A percentile compares a stretch with the other conserved stretches of the same genome.
Evolutionary conservation across 92 coral and sea anemone genomes (phyloP).

Genomic region (Blastomussa wellsi): DNA sequence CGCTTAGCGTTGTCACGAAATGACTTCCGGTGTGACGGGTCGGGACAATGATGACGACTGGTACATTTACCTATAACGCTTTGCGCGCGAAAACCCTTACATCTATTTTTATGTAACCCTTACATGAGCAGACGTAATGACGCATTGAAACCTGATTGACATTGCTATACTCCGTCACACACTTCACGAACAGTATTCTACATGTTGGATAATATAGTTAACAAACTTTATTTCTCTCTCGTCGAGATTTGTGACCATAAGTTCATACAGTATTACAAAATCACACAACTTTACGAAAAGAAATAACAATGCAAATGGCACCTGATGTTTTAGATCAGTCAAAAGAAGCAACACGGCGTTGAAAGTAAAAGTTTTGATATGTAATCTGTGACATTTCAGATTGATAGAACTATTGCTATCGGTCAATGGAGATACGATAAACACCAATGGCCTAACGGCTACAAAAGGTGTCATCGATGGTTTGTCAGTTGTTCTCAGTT

Average conservation of each 20-base stretch:
- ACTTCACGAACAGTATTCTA: too few species aligned
- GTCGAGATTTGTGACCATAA: background rate
- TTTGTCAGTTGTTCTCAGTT: slow-evolving; percentile 41
- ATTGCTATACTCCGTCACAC: background rate
- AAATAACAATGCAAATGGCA: too few species aligned
- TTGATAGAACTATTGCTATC: slow-evolving; percentile 50
- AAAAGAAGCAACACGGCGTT: background rate
- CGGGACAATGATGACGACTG: too few species aligned
- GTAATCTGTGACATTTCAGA: slow-evolving; percentile 19
- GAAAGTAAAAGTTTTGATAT: too few species aligned
- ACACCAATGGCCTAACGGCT: slow-evolving; percentile 42
- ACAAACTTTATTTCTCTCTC: background rate
- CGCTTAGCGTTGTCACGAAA: too few species aligned
- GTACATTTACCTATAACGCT: too few species aligned
- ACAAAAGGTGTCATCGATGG: slow-evolving; percentile 19
- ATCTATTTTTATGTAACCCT: background rate
- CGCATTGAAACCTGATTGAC: background rate
- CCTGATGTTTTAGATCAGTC: background rate
- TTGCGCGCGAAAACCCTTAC: too few species aligned
- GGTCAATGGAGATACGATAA: slow-evolving; percentile 48
- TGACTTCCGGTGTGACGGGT: too few species aligned
- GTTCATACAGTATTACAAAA: background rate
- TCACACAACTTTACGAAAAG: too few species aligned
- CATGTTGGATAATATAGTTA: too few species aligned
- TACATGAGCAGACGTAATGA: background rate